These are phyloP conservation scores for Drosophila takahashii DNA, from an alignment of 1,140 invertebrate genomes.

Conservation along the genomic window DNA sequence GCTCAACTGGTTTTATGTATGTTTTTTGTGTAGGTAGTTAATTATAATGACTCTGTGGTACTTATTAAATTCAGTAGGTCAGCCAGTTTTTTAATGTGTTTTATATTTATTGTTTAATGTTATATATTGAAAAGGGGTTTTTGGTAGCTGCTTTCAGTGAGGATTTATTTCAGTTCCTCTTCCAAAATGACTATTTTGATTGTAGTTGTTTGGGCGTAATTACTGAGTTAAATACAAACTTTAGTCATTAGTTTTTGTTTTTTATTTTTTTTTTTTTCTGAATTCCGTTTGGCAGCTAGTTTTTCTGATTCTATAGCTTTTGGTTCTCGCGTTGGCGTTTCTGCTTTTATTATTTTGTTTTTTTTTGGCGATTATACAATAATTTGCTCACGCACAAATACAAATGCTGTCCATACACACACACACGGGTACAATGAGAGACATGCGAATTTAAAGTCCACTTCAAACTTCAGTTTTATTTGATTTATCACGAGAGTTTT, in stretches of 20 bases:
- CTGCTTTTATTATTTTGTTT: slow-evolving; percentile 30
- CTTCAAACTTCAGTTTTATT: background rate
- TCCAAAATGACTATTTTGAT: background rate
- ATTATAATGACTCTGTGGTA: slow-evolving; percentile 4
- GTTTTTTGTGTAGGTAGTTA: slow-evolving; percentile 23
- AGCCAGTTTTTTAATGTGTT: slow-evolving; percentile 6
- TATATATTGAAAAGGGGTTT: background rate
- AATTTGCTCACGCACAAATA: slow-evolving; percentile 62
- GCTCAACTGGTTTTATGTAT: slow-evolving; percentile 21
- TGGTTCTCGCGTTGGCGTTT: slow-evolving; percentile 36
- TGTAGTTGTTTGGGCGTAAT: background rate
- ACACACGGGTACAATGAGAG: slow-evolving; percentile 24
- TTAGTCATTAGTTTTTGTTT: background rate
- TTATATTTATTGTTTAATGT: background rate
- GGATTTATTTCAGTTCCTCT: no score
- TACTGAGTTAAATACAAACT: background rate
- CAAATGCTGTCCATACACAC: slow-evolving; percentile 34
- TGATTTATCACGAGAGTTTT: slow-evolving; percentile 4
- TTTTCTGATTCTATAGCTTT: slow-evolving; percentile 25
- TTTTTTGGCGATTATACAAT: slow-evolving; percentile 79
- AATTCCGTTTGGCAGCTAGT: slow-evolving; percentile 34
- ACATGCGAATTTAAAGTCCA: slow-evolving; percentile 33
- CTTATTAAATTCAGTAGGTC: slow-evolving; percentile 1
- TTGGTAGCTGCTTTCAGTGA: background rate
- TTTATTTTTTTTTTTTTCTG: slow-evolving; percentile 8